Percentiles rank a stretch among this genome's conserved stretches.
Evolutionary conservation across 2,888 invertebrate species (phyloP).

Genomic region (Fabriciana adippe): DNA sequence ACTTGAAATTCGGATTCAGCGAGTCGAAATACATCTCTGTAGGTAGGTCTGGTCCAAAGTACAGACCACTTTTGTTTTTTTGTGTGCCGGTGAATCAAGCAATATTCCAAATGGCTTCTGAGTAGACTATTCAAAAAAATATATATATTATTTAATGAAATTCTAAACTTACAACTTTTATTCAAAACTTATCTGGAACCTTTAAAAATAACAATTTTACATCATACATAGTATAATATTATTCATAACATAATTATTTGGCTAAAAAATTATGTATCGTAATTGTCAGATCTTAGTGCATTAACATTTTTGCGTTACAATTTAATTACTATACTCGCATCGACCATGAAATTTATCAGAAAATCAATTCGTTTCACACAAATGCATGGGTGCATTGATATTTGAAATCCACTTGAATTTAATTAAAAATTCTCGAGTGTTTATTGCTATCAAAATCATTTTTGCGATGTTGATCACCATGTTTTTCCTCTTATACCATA

Average conservation of each 20-base stretch:
- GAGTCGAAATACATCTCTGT: too few relatives aligned
- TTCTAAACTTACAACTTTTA: too few relatives aligned
- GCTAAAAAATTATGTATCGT: neutral
- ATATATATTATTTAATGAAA: too few relatives aligned
- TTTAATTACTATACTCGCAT: constrained; percentile 6
- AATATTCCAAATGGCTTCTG: too few relatives aligned
- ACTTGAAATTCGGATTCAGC: too few relatives aligned
- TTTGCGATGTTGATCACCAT: constrained; percentile 48
- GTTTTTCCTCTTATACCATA: constrained; percentile 46
- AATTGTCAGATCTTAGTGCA: too few relatives aligned
- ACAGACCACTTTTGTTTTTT: too few relatives aligned
- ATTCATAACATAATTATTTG: neutral
- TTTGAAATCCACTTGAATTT: constrained; percentile 50
- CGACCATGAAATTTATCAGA: constrained; percentile 27
- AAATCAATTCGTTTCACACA: constrained; percentile 30
- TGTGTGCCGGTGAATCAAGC: too few relatives aligned
- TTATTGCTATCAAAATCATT: constrained; percentile 54
- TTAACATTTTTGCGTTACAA: neutral
- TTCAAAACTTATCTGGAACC: too few relatives aligned
- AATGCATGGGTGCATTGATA: constrained; percentile 47
- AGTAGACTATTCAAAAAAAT: too few relatives aligned
- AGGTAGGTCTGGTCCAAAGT: too few relatives aligned
- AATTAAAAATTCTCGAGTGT: constrained; percentile 55
- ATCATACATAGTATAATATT: neutral
- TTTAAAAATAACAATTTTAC: too few relatives aligned